Conservation (phyloP, 2,113 vertebrate species). For the Cottus gobio region DNA sequence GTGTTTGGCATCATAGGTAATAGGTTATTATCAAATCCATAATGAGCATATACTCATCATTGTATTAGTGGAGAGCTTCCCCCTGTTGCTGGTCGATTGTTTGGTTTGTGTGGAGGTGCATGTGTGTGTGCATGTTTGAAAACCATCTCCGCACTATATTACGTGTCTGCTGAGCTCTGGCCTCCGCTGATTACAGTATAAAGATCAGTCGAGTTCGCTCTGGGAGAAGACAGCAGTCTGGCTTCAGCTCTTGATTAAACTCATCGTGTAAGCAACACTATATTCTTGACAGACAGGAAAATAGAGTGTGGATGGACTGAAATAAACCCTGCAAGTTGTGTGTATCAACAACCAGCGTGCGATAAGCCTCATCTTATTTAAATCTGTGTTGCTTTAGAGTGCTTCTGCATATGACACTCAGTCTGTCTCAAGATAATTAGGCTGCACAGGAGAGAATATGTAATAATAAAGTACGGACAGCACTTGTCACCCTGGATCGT, state of each 20-base stretch:
- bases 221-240: slow-evolving; percentile 39
- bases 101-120: neutral
- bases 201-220: slow-evolving; percentile 43
- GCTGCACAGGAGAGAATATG: neutral
- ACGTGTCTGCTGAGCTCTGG: slow-evolving; percentile 52
- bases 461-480: neutral
- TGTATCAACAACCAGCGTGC: neutral
- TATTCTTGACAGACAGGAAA: slow-evolving; percentile 20
- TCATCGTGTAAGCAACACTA: slow-evolving; percentile 29
- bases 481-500: neutral
- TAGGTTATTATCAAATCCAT: slow-evolving; percentile 18
- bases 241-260: slow-evolving; percentile 54
- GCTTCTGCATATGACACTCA: neutral
- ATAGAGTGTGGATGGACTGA: slow-evolving; percentile 3
- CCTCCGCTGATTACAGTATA: slow-evolving; percentile 53
- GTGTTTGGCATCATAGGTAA: slow-evolving; percentile 7
- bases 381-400: slow-evolving; percentile 13
- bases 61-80: neutral
- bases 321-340: slow-evolving; percentile 28
- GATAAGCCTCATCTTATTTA: slow-evolving; percentile 24
- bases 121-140: neutral
- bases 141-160: slow-evolving; percentile 30
- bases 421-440: slow-evolving; percentile 5
- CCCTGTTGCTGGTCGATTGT: slow-evolving; percentile 3
- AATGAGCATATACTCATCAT: slow-evolving; percentile 13